Conservation (phyloP, 2,113 vertebrate species). For the Nerophis ophidion region DNA sequence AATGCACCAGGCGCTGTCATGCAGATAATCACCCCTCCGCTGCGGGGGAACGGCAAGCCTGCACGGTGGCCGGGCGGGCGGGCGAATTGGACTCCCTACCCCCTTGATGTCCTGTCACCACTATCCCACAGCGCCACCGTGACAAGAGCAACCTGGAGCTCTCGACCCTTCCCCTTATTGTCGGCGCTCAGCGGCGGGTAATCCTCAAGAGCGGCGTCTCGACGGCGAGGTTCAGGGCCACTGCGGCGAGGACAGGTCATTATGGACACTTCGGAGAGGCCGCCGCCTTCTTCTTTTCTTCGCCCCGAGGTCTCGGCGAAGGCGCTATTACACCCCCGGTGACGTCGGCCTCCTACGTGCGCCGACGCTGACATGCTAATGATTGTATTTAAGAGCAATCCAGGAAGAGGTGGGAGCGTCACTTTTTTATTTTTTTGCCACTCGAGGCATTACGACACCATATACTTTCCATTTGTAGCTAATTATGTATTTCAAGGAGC, state of each 20-base stretch:
- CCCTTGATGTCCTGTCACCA: constrained; percentile 50
- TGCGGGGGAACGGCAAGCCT: constrained; percentile 38
- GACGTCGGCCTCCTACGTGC: constrained; percentile 37
- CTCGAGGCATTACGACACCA: constrained; percentile 11
- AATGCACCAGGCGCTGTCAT: constrained; percentile 61
- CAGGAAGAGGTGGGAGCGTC: constrained; percentile 29
- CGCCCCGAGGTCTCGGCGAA: constrained; percentile 27
- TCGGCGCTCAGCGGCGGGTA: constrained; percentile 50
- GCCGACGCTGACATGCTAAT: constrained; percentile 52
- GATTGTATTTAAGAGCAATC: constrained; percentile 43
- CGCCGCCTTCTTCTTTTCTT: constrained; percentile 34
- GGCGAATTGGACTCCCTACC: constrained; percentile 44
- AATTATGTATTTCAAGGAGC: constrained; percentile 46
- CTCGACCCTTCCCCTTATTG: constrained; percentile 35
- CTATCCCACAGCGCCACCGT: constrained; percentile 42
- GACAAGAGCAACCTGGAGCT: constrained; percentile 60
- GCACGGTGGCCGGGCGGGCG: constrained; percentile 32
- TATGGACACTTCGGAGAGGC: constrained; percentile 65
- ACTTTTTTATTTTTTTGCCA: constrained; percentile 11
- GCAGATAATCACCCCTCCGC: constrained; percentile 61
- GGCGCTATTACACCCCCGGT: constrained; percentile 37
- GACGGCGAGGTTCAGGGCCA: constrained; percentile 30
- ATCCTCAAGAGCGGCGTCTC: constrained; percentile 37
- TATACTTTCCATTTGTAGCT: constrained; percentile 39
- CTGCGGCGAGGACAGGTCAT: constrained; percentile 65